Evolutionary conservation across 2,888 invertebrate genomes (phyloP).

Genomic region (Aporophyla nigra): DNA sequence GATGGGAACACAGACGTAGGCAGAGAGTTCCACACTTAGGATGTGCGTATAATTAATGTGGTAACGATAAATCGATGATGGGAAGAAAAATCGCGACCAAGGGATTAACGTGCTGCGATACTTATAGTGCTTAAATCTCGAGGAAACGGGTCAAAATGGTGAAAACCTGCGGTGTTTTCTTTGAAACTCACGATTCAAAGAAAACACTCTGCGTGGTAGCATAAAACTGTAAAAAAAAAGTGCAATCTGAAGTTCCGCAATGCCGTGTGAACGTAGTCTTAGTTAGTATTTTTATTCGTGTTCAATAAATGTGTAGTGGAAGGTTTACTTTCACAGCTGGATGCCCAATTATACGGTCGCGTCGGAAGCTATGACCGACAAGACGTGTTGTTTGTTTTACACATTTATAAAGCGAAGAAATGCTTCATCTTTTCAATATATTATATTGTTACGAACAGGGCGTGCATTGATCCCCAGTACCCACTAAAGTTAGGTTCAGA

Average conservation of each 20-base stretch:
- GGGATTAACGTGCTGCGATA: not conserved
- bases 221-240: not conserved
- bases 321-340: conserved; percentile 42
- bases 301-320: conserved; percentile 28
- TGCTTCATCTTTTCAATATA: not conserved
- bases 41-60: no score
- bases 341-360: conserved; percentile 26
- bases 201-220: not conserved
- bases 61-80: no score
- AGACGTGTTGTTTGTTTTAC: conserved; percentile 23
- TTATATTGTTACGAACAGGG: not conserved
- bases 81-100: no score
- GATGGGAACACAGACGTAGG: no score
- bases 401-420: not conserved
- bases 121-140: not conserved
- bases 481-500: not conserved
- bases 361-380: conserved; percentile 18
- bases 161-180: not conserved
- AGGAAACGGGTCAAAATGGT: no score
- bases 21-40: no score
- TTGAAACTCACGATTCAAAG: no score
- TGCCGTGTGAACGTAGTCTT: not conserved
- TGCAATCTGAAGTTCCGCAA: no score
- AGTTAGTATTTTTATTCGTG: conserved; percentile 19
- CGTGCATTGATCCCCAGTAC: not conserved